Conservation (phyloP, 2,888 invertebrate genomes). For the Luperina nickerlii region DNA sequence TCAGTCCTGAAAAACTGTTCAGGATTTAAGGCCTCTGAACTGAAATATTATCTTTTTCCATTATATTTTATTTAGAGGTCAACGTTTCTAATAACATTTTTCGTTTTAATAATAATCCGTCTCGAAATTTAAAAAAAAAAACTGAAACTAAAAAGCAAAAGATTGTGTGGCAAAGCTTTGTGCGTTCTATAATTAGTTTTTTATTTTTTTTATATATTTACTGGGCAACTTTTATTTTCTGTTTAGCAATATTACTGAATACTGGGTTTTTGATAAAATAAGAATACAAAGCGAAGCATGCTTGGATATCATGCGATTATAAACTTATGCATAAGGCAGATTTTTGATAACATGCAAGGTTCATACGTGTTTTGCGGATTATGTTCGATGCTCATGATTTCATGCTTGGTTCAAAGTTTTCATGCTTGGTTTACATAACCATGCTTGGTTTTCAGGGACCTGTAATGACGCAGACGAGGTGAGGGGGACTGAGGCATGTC, state of each 20-base stretch:
- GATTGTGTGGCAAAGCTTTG: slow-evolving; percentile 28
- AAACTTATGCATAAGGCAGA: slow-evolving; percentile 14
- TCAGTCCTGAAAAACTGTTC: neutral
- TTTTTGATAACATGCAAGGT: slow-evolving; percentile 50
- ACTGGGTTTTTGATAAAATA: neutral
- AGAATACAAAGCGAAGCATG: slow-evolving; percentile 36
- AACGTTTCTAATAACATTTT: neutral
- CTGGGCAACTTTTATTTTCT: neutral
- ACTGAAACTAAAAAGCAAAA: slow-evolving; percentile 20
- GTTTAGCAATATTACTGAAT: neutral
- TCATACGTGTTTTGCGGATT: slow-evolving; percentile 57
- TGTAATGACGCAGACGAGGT: slow-evolving; percentile 95
- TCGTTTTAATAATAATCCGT: neutral
- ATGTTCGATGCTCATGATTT: slow-evolving; percentile 59
- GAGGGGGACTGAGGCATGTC: slow-evolving; percentile 93
- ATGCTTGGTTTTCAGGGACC: slow-evolving; percentile 90
- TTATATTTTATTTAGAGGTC: slow-evolving; percentile 2
- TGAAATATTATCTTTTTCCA: neutral
- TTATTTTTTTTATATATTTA: neutral
- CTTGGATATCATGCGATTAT: slow-evolving; percentile 34
- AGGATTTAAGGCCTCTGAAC: neutral
- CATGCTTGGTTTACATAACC: slow-evolving; percentile 70
- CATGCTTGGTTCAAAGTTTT: slow-evolving; percentile 60
- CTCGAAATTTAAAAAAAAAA: neutral
- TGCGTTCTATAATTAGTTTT: neutral